These are phyloP conservation scores for Mythimna vitellina DNA, from an alignment of 2,888 invertebrate genomes.

Conservation along the genomic window DNA sequence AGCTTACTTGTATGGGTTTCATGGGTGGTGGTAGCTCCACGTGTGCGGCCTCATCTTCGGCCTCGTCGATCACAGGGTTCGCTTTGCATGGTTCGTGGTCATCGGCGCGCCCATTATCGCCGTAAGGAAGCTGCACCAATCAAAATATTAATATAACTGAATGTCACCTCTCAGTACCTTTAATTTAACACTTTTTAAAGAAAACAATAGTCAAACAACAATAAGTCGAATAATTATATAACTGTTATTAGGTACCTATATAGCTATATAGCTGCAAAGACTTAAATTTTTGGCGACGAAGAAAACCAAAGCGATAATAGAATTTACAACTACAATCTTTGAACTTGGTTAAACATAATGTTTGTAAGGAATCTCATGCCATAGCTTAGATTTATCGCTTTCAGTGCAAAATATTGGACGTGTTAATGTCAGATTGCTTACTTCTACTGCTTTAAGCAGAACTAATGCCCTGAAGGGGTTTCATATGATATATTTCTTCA, in stretches of 20 bases:
- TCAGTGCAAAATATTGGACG: neutral
- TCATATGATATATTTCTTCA: neutral
- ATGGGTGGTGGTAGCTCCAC: slow-evolving; percentile 98
- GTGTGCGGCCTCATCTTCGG: slow-evolving; percentile 93
- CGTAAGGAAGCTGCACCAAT: slow-evolving; percentile 76
- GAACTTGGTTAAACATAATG: slow-evolving; percentile 16
- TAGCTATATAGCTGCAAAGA: neutral
- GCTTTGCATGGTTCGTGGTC: slow-evolving; percentile 77
- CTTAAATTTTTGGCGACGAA: neutral
- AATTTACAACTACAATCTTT: slow-evolving; percentile 30
- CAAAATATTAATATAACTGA: neutral
- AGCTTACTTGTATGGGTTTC: slow-evolving; percentile 96
- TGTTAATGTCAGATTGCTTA: neutral
- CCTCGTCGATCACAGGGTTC: slow-evolving; percentile 92
- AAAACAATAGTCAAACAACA: neutral
- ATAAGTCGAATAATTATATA: neutral
- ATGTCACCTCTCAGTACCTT: neutral
- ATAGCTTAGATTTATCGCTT: slow-evolving; percentile 9
- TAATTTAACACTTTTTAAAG: neutral
- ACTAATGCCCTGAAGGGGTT: too few species aligned
- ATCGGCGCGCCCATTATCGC: slow-evolving; percentile 74
- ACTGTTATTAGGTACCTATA: neutral
- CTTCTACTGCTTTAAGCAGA: neutral
- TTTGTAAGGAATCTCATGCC: neutral
- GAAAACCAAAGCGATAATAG: slow-evolving; percentile 13